Percentiles rank a stretch among this genome's conserved stretches.
Evolutionary conservation across 1,140 invertebrate species (phyloP).

Genomic region (Leptinotarsa undecemlineata): DNA sequence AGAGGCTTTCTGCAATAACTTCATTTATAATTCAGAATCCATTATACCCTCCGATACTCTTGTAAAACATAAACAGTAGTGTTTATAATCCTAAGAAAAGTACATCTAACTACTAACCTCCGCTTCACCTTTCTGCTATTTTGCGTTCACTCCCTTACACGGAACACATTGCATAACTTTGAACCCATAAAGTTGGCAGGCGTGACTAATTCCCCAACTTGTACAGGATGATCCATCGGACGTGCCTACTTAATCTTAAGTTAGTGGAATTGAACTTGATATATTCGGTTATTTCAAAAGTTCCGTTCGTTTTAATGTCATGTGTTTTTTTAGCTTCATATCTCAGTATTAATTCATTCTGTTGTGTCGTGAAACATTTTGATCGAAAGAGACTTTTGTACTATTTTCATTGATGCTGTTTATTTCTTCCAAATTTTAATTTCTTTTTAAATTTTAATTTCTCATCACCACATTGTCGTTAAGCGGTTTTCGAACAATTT

Average conservation of each 20-base stretch:
- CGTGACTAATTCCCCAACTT: conserved; percentile 6
- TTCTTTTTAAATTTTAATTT: too few relatives aligned
- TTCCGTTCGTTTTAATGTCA: too few relatives aligned
- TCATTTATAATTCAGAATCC: conserved; percentile 20
- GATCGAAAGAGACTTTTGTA: too few relatives aligned
- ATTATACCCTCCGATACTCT: conserved; percentile 7
- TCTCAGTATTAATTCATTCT: too few relatives aligned
- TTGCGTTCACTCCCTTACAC: neutral
- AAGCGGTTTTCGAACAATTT: too few relatives aligned
- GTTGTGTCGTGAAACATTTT: too few relatives aligned
- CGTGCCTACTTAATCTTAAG: neutral
- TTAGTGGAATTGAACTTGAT: neutral
- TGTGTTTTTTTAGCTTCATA: too few relatives aligned
- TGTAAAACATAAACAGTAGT: conserved; percentile 16
- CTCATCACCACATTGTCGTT: too few relatives aligned
- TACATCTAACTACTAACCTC: neutral
- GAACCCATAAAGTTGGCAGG: neutral
- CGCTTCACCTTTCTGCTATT: conserved; percentile 13
- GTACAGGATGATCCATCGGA: conserved; percentile 15
- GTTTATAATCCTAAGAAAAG: conserved; percentile 14
- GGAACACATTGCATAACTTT: conserved; percentile 9
- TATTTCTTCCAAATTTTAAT: too few relatives aligned
- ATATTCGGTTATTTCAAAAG: too few relatives aligned
- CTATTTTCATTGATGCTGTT: too few relatives aligned
- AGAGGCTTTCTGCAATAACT: conserved; percentile 14